Evolutionary conservation across 2,113 vertebrate species (phyloP).

Genomic region (Chascanopsetta lugubris): DNA sequence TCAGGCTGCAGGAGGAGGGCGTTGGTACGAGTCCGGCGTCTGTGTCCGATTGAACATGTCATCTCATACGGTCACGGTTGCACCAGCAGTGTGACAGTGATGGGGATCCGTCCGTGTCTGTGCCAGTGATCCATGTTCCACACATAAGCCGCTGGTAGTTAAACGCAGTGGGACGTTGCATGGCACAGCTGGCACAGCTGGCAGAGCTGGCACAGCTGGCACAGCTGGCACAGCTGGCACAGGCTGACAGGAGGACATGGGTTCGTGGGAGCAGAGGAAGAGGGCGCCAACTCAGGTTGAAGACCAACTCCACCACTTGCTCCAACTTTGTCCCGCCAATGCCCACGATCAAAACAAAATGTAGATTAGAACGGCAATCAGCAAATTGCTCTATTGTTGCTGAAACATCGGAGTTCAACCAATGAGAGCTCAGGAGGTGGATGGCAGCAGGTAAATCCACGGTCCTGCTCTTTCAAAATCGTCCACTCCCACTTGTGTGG

Average conservation of each 20-base stretch:
- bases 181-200: constrained; percentile 26
- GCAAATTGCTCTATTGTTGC: too few species aligned
- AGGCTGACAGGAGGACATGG: not conserved
- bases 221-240: too few species aligned
- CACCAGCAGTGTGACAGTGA: constrained; percentile 8
- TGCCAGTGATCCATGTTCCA: constrained; percentile 22
- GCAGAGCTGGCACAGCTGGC: too few species aligned
- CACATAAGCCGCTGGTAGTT: constrained; percentile 25
- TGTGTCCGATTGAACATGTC: constrained; percentile 14
- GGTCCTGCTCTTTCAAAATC: not conserved
- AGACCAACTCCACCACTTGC: too few species aligned
- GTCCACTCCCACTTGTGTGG: not conserved
- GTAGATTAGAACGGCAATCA: too few species aligned
- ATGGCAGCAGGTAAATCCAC: not conserved
- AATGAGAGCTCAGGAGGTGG: not conserved
- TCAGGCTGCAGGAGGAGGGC: constrained; percentile 4
- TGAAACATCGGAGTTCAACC: too few species aligned
- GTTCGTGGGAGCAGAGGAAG: too few species aligned
- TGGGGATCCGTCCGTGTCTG: constrained; percentile 17
- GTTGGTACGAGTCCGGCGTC: not conserved
- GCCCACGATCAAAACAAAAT: too few species aligned
- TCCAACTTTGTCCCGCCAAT: too few species aligned
- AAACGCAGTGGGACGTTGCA: constrained; percentile 6
- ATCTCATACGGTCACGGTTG: constrained; percentile 19
- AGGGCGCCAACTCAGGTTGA: too few species aligned